Base-by-base conservation (phyloP, 2,113 vertebrate genomes). In the Deroptyus accipitrinus region DNA sequence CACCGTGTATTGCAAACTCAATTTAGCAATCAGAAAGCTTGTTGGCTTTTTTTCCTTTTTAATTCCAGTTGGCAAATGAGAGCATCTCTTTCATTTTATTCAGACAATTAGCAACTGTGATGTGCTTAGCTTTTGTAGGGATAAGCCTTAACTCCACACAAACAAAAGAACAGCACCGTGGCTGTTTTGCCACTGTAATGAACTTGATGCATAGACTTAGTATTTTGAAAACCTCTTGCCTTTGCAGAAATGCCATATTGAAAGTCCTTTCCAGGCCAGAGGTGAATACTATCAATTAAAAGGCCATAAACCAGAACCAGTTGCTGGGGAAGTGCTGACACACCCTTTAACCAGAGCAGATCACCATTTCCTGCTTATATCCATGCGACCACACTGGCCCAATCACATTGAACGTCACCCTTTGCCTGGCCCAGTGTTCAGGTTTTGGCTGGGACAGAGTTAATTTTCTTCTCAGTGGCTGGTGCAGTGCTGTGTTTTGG, bases 121-220 rank as follows among this genome's bases (percentile, higher is more conserved):
- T 9, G 73, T 2, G 67, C 57, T 88, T 15, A 8, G 88, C 83
- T 76, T 94, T 95, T 92, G 52, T 33, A 31, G 55, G 48, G 95
- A 52, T 96, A 95, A 96, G 92, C 92, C 83, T 55, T 28, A 76
- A 86, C 67, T 44, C 62, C 80, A 13, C 10, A 28, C 86, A 70
- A 74, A 96, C 96, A 96, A 96, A 95, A 96, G 93, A 94, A 95
- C 14, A 88, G 90, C 96, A 44, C 77, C 0, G 86, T 86, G 86
- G 93, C 90, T 63, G 55, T 96, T 96, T 94, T 94, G 86, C 91
- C 95, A 62, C 89, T 78, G 8, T 30, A 51, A 67, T 68, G 92
- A 93, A 69, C 73, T 31, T 4, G 61, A 72, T 80, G 83, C 62
- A 63, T 1, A 66, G 82, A 48, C 70, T 42, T 22, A 17, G 72